These are phyloP conservation scores for Naso thynnoides DNA, from an alignment of 2,797 vertebrate species.

Conservation along the genomic window DNA sequence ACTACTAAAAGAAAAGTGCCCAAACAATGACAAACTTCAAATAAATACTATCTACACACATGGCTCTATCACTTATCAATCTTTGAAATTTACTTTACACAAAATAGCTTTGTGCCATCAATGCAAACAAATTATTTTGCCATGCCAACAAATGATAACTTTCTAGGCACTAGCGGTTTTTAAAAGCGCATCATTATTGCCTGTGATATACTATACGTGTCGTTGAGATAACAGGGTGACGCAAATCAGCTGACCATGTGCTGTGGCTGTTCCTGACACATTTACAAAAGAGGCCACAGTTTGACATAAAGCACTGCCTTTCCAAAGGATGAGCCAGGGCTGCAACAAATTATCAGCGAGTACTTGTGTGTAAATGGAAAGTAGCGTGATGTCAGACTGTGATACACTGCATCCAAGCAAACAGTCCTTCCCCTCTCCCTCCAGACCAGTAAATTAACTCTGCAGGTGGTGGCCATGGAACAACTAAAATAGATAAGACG, in stretches of 20 bases:
- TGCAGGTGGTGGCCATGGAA: constrained; percentile 62
- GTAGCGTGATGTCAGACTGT: constrained; percentile 55
- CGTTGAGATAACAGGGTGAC: constrained; percentile 15
- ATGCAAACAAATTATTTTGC: constrained; percentile 17
- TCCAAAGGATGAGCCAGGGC: constrained; percentile 59
- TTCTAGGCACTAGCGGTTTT: constrained; percentile 27
- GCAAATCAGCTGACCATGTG: constrained; percentile 3
- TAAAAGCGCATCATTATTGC: constrained; percentile 27
- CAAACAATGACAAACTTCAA: not conserved
- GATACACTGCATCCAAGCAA: constrained; percentile 48
- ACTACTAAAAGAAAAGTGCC: too few species aligned
- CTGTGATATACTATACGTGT: constrained; percentile 17
- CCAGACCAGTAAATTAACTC: constrained; percentile 64
- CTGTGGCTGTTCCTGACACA: constrained; percentile 26
- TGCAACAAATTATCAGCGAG: constrained; percentile 40
- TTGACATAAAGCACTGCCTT: constrained; percentile 37
- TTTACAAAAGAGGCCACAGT: constrained; percentile 37
- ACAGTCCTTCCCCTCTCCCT: constrained; percentile 44
- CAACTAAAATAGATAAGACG: constrained; percentile 41
- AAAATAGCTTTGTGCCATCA: constrained; percentile 10
- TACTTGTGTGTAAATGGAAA: constrained; percentile 54
- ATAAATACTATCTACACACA: not conserved
- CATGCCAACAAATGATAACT: constrained; percentile 21
- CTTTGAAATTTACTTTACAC: constrained; percentile 4
- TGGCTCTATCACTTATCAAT: constrained; percentile 20